Evolutionary conservation across 2,113 vertebrate genomes (phyloP).

Genomic region (Pristiophorus japonicus): DNA sequence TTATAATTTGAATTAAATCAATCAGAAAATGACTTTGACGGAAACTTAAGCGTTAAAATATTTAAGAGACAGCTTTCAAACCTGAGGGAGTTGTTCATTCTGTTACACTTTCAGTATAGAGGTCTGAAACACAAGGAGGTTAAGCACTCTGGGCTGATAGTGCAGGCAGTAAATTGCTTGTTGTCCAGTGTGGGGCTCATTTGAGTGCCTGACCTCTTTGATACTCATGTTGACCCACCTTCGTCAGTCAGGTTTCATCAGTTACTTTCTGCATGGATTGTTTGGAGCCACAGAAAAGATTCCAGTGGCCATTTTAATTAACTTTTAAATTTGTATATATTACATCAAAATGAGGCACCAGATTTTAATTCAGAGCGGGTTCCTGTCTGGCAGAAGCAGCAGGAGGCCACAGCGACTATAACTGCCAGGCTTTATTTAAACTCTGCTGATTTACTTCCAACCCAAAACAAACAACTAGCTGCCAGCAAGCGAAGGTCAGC

Average conservation of each 20-base stretch:
- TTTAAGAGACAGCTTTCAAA: conserved; percentile 32
- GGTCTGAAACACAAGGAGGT: neutral
- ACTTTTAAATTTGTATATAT: neutral
- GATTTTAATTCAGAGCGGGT: neutral
- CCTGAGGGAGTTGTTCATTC: neutral
- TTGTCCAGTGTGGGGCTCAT: neutral
- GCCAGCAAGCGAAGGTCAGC: neutral
- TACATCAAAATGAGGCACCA: neutral
- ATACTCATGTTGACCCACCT: neutral
- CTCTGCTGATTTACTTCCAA: neutral
- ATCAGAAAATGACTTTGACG: conserved; percentile 30
- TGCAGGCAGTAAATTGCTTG: neutral
- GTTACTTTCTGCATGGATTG: neutral
- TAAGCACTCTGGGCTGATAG: neutral
- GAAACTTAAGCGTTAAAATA: conserved; percentile 33
- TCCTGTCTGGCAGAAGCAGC: neutral
- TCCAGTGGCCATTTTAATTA: neutral
- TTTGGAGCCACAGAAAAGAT: neutral
- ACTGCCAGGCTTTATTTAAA: neutral
- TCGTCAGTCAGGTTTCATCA: neutral
- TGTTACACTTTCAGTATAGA: neutral
- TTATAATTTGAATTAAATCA: conserved; percentile 36
- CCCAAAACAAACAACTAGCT: neutral
- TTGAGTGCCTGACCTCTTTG: neutral
- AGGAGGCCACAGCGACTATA: neutral